Percentiles rank a stretch among this genome's conserved stretches.
phyloP scores from a whole-genome alignment of 2,888 invertebrate genomes.

The Uropetala carovei region DNA sequence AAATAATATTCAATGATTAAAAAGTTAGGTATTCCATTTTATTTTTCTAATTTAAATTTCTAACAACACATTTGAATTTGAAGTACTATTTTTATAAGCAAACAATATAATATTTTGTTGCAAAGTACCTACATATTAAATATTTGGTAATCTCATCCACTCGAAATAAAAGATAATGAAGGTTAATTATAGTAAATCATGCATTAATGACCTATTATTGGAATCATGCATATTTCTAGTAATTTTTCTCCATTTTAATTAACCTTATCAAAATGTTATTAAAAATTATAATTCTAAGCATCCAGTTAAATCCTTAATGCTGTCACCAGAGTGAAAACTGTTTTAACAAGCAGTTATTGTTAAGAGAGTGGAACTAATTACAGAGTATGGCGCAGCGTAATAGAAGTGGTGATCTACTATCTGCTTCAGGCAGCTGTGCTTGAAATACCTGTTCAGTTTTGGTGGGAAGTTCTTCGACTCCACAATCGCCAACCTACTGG shows the following conservation, averaged over 20 bases:
- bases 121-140: too few species aligned
- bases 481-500: constrained; percentile 69
- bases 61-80: too few species aligned
- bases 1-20: too few species aligned
- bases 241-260: not conserved
- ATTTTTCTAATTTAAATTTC: too few species aligned
- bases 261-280: not conserved
- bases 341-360: constrained; percentile 51
- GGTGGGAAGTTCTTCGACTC: constrained; percentile 71
- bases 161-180: too few species aligned
- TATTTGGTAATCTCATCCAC: too few species aligned
- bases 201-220: too few species aligned
- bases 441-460: constrained; percentile 76
- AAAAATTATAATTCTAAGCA: not conserved
- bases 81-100: too few species aligned
- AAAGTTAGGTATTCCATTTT: too few species aligned
- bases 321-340: constrained; percentile 17
- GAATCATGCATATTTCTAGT: not conserved
- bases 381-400: constrained; percentile 64
- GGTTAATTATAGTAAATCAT: too few species aligned
- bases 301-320: not conserved
- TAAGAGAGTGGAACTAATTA: constrained; percentile 63
- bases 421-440: constrained; percentile 67
- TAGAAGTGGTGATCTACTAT: constrained; percentile 63
- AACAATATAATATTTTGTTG: too few species aligned